Evolutionary conservation across 2,888 invertebrate genomes (phyloP).

Genomic region (Chesias legatella): DNA sequence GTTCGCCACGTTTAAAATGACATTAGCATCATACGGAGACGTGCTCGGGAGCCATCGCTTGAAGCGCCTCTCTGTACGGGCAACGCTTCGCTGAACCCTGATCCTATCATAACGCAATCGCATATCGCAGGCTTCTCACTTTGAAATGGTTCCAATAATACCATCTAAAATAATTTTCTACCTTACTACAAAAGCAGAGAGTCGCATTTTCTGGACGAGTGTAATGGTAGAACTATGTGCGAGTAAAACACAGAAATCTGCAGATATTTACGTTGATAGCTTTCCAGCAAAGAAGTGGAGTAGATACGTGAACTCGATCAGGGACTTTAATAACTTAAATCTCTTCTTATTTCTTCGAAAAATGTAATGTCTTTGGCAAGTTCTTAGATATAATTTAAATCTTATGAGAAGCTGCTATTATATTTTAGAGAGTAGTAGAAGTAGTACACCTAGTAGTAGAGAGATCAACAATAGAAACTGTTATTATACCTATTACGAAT

Average conservation of each 20-base stretch:
- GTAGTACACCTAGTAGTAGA: too few species aligned
- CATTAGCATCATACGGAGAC: slow-evolving; percentile 64
- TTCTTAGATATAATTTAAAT: slow-evolving; percentile 36
- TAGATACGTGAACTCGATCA: slow-evolving; percentile 73
- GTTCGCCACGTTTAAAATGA: slow-evolving; percentile 56
- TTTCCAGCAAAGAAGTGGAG: slow-evolving; percentile 69
- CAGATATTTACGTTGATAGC: slow-evolving; percentile 78
- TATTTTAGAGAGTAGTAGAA: too few species aligned
- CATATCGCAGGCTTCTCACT: slow-evolving; percentile 49
- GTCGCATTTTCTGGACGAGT: slow-evolving; percentile 25
- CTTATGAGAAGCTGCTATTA: slow-evolving; percentile 13
- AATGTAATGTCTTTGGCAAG: slow-evolving; percentile 43
- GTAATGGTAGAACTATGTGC: slow-evolving; percentile 39
- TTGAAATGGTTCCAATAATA: slow-evolving; percentile 43
- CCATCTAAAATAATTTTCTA: slow-evolving; percentile 31
- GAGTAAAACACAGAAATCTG: slow-evolving; percentile 48
- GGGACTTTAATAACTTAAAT: slow-evolving; percentile 64
- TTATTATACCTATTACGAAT: too few species aligned
- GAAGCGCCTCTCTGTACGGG: slow-evolving; percentile 48
- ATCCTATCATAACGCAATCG: slow-evolving; percentile 80
- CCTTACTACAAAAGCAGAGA: slow-evolving; percentile 34
- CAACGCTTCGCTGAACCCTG: slow-evolving; percentile 69
- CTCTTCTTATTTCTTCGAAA: slow-evolving; percentile 55
- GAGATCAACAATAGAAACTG: too few species aligned
- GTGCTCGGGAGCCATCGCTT: slow-evolving; percentile 46